Evolutionary conservation across 2,797 vertebrate species (phyloP).

Genomic region (Chelidonichthys spinosus): DNA sequence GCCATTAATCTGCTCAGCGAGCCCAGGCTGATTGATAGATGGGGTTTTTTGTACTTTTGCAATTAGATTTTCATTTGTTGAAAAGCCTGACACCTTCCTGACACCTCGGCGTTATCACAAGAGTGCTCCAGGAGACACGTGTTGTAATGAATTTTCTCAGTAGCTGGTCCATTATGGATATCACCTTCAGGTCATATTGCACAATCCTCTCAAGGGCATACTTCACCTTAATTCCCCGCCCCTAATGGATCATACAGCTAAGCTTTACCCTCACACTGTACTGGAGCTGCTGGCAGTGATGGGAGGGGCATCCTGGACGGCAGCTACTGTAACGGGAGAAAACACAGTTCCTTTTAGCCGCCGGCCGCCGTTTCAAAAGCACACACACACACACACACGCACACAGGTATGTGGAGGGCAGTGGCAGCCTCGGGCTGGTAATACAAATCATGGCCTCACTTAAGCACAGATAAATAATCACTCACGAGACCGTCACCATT

Average conservation of each 20-base stretch:
- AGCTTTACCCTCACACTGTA: constrained; percentile 54
- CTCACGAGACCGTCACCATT: constrained; percentile 85
- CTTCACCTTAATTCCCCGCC: constrained; percentile 71
- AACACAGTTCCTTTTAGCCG: constrained; percentile 54
- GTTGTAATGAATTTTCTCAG: constrained; percentile 67
- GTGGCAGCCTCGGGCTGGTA: constrained; percentile 80
- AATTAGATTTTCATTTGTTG: constrained; percentile 69
- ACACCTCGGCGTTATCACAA: constrained; percentile 53
- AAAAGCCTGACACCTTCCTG: constrained; percentile 64
- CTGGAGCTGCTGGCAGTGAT: constrained; percentile 74
- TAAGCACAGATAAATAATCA: constrained; percentile 85
- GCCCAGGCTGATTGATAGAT: constrained; percentile 65
- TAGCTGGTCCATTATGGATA: constrained; percentile 71
- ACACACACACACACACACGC: constrained; percentile 71
- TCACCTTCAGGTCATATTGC: constrained; percentile 69
- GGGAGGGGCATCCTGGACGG: constrained; percentile 62
- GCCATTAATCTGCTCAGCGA: constrained; percentile 70
- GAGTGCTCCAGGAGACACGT: constrained; percentile 65
- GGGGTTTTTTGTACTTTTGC: constrained; percentile 65
- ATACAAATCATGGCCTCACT: constrained; percentile 82
- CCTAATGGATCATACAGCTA: constrained; percentile 72
- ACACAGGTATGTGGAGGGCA: constrained; percentile 76
- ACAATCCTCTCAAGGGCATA: constrained; percentile 67
- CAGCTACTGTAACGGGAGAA: constrained; percentile 49
- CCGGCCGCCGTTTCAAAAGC: constrained; percentile 69